Evolutionary conservation across 2,888 invertebrate genomes (phyloP), one percentile per base, ranked within the genome.

Genomic region (Nycteola revayana): DNA sequence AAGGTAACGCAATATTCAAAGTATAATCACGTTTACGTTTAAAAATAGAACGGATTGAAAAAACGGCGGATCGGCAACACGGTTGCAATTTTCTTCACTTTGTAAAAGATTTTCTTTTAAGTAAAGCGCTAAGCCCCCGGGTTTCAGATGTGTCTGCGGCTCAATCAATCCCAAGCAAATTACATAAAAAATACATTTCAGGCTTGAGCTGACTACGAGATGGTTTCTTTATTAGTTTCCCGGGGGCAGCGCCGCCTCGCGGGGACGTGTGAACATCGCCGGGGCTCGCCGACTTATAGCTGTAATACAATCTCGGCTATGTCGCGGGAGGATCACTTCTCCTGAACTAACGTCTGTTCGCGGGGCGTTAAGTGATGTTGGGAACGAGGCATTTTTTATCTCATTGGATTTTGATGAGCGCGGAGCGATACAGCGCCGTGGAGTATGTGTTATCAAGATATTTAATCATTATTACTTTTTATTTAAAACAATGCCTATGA

Each of bases 131-230:
- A 28, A 28, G 8, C 8, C 10, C 8, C 18, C 1, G 60, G 50
- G 60, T 61, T 73, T 76, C 72, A 75, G 70, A 73, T 74, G 74
- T 67, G 68, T 63, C 62, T 60, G 66, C 31, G 36, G 58, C 66
- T 57, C 66, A 83, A 89, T 88, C 89, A 85, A 81, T 85, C 65
- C 82, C 81, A 63, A 79, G 81, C 82, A 89, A 89, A 89, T 89
- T 89, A 87, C 86, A 89, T 89, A 89, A 89, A 89, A 89, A 89
- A 89, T 85, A 89, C 88, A 89, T 89, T 89, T 89, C 89, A 89
- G 79, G 89, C 88, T 76, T 81, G 81, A 88, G 87, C 80, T 83
- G 86, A 65, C 82, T 58, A 70, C 75, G 76, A 85, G 84, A 89
- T 89, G 87, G 88, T 85, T 86, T 87, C 86, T 85, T 88, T 88